Conservation (phyloP, 2,113 vertebrate genomes). For the Marcusenius ussheri region DNA sequence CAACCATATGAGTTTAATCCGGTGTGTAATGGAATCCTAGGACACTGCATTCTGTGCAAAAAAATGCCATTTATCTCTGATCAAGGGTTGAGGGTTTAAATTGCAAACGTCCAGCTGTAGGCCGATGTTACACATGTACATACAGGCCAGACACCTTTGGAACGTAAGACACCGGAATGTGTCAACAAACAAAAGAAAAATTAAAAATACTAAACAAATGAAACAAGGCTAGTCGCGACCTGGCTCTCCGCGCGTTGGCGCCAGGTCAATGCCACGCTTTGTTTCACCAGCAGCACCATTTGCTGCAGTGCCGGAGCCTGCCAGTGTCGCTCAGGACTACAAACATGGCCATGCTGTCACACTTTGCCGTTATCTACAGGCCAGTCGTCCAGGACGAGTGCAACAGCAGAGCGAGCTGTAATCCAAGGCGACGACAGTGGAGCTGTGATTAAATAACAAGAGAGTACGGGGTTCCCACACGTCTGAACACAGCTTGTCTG, state of each 20-base stretch:
- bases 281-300: neutral
- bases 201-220: neutral
- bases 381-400: neutral
- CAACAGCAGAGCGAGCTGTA: neutral
- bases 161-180: neutral
- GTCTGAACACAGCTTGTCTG: neutral
- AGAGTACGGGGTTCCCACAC: neutral
- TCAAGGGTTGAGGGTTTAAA: neutral
- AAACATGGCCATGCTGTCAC: slow-evolving; percentile 1
- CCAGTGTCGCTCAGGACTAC: neutral
- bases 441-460: neutral
- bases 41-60: neutral
- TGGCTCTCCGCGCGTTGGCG: neutral
- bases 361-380: neutral
- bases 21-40: neutral
- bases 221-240: neutral
- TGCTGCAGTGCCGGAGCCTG: neutral
- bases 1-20: neutral
- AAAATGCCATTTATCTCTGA: neutral
- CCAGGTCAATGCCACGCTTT: neutral
- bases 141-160: neutral
- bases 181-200: neutral
- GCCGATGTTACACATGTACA: neutral
- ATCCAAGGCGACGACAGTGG: neutral
- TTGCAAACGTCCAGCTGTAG: neutral